Evolutionary conservation across 2,888 invertebrate genomes (phyloP), one percentile per base, ranked within the genome.

Genomic region (Cordilura impudica): DNA sequence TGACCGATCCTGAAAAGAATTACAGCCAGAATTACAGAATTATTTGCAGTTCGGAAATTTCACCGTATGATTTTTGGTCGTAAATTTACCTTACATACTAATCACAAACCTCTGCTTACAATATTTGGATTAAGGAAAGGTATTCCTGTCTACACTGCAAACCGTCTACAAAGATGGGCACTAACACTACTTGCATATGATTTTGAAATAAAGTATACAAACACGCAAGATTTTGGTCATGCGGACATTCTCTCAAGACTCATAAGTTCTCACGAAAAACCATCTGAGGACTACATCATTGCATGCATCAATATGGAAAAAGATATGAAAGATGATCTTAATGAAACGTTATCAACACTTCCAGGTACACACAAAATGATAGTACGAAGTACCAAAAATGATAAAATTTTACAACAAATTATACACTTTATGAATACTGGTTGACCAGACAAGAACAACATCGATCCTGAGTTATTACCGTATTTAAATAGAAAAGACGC

Each of bases 1-100:
- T 49, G 10, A 56, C 67, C 8, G 77, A 83, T 87, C 69, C 73
- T 83, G 45, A 87, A 84, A 79, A 73, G 86, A 82, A 60, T 76
- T 76, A 75, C 45, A 78, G 71, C 43, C 78, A 75, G 14, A 73
- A n/a, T n/a, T n/a, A n/a, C 72, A 2, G 78, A 79, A 12, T 51
- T 69, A 18, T 80, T 75, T 8, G 74, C 71, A 5, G 74, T 81
- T 10, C 51, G 21, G 49, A 70, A 60, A 18, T 76, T 80, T 63
- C 66, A 67, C 16, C n/a, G 19, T 8, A 58, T 58, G 58, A 1
- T 69, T 0, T 70, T 66, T 39, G 77, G 76, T 1, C 16, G 81
- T 5, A 63, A 79, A 19, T 71, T 77, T 49, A 58, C 31, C 1
- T 29, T 80, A 18, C 65, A 70, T 12, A 66, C 66, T 1, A 66